These are phyloP conservation scores for Theonella swinhoei DNA, from an alignment of 37 sponge, comb jelly and placozoan genomes.

Conservation along the genomic window DNA sequence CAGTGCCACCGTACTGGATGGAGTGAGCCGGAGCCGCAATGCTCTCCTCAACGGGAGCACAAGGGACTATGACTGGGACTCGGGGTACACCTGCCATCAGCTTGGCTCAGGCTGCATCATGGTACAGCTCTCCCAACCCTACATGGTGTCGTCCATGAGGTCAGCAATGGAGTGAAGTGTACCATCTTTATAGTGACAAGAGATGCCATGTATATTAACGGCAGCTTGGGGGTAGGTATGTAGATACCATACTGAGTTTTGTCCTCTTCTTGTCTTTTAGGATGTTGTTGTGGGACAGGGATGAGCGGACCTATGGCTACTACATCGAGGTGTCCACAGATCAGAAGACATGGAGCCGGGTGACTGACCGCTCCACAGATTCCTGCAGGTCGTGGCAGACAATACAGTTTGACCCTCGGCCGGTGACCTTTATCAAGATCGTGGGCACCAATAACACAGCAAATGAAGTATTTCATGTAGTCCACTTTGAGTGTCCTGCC, in stretches of 20 bases:
- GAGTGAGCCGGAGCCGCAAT: constrained; percentile 84
- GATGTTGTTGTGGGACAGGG: constrained; percentile 94
- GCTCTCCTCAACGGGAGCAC: constrained; percentile 91
- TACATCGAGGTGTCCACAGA: constrained; percentile 83
- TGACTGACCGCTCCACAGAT: constrained; percentile 66
- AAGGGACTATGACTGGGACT: constrained; percentile 96
- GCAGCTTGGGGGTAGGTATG: neutral
- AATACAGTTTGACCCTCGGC: constrained; percentile 69
- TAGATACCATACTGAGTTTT: neutral
- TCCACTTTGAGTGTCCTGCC: constrained; percentile 90
- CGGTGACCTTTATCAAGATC: constrained; percentile 85
- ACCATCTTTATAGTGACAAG: neutral
- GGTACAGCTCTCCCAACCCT: constrained; percentile 83
- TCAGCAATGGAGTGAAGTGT: neutral
- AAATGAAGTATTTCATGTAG: constrained; percentile 93
- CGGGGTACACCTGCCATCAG: constrained; percentile 98
- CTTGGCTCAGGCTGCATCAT: constrained; percentile 81
- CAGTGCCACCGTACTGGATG: constrained; percentile 93
- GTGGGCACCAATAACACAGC: constrained; percentile 92
- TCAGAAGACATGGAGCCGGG: constrained; percentile 68
- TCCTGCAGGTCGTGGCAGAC: constrained; percentile 87
- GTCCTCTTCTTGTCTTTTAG: constrained; percentile 23
- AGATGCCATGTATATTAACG: no score
- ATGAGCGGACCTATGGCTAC: constrained; percentile 87
- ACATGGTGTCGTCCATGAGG: constrained; percentile 84